Evolutionary conservation across 1,140 invertebrate genomes (phyloP).

Genomic region (Grapholita molesta): DNA sequence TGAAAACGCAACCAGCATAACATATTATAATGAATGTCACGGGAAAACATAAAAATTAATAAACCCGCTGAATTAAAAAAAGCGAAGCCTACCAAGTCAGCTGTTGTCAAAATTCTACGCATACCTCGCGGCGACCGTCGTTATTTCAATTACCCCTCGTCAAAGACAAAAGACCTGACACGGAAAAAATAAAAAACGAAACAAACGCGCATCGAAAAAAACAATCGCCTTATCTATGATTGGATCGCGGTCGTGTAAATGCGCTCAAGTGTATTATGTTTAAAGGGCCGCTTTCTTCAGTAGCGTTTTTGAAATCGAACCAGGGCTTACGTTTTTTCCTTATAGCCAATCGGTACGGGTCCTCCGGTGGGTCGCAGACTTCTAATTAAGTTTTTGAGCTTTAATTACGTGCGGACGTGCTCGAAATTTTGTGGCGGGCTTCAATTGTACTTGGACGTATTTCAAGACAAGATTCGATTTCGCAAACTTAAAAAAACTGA

Average conservation of each 20-base stretch:
- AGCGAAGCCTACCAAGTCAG: constrained; percentile 55
- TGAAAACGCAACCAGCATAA: too few species aligned
- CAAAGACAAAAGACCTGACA: constrained; percentile 75
- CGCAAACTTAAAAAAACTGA: background rate
- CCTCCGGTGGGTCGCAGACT: constrained; percentile 20
- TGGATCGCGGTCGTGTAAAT: constrained; percentile 73
- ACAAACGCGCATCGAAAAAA: constrained; percentile 58
- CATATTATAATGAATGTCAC: background rate
- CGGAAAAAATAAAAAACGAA: constrained; percentile 50
- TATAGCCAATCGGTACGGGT: constrained; percentile 20
- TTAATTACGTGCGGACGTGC: constrained; percentile 12
- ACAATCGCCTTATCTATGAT: constrained; percentile 71
- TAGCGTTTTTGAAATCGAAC: constrained; percentile 60
- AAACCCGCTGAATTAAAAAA: constrained; percentile 31
- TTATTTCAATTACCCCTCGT: constrained; percentile 75
- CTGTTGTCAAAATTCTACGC: constrained; percentile 72
- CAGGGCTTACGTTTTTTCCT: constrained; percentile 35
- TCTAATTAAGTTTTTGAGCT: background rate
- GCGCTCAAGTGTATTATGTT: constrained; percentile 65
- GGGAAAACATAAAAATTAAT: constrained; percentile 2
- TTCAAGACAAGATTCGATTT: background rate
- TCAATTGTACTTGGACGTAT: background rate
- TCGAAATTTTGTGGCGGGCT: background rate
- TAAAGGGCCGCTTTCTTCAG: constrained; percentile 61
- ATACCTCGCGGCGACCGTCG: constrained; percentile 62